A percentile compares a stretch with the other conserved stretches of the same genome.
Conservation (phyloP, 2,888 invertebrate species). For the Hemistola chrysoprasaria region DNA sequence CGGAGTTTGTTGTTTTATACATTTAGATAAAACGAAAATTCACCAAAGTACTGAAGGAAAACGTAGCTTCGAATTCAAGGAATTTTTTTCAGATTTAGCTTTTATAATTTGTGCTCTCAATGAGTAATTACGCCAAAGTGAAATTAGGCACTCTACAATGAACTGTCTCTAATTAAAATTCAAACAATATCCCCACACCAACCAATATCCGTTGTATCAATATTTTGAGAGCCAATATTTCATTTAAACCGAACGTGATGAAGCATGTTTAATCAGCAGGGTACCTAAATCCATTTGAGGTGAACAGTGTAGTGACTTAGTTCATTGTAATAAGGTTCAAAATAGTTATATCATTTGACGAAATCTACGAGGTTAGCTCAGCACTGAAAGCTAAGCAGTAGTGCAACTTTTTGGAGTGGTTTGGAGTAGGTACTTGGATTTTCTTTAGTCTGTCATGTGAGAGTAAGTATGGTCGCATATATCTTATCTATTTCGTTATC, state of each 20-base stretch:
- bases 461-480: too few relatives aligned
- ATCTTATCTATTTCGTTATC: too few relatives aligned
- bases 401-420: too few relatives aligned
- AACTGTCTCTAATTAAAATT: conserved; percentile 14
- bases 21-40: too few relatives aligned
- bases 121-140: neutral
- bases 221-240: conserved; percentile 24
- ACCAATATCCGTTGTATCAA: conserved; percentile 19
- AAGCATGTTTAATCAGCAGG: conserved; percentile 20
- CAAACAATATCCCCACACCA: conserved; percentile 14
- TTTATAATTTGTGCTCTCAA: conserved; percentile 3
- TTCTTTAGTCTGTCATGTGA: too few relatives aligned
- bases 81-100: too few relatives aligned
- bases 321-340: conserved; percentile 10
- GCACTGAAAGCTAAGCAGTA: neutral
- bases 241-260: conserved; percentile 20
- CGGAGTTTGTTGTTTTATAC: too few relatives aligned
- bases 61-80: too few relatives aligned
- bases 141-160: conserved; percentile 1
- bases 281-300: conserved; percentile 2
- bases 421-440: too few relatives aligned
- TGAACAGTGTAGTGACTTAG: conserved; percentile 3
- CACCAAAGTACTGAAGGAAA: too few relatives aligned
- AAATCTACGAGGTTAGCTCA: conserved; percentile 1
- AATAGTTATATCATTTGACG: conserved; percentile 5